Base-by-base conservation (phyloP, 2,113 vertebrate genomes). In the Calonectris borealis region DNA sequence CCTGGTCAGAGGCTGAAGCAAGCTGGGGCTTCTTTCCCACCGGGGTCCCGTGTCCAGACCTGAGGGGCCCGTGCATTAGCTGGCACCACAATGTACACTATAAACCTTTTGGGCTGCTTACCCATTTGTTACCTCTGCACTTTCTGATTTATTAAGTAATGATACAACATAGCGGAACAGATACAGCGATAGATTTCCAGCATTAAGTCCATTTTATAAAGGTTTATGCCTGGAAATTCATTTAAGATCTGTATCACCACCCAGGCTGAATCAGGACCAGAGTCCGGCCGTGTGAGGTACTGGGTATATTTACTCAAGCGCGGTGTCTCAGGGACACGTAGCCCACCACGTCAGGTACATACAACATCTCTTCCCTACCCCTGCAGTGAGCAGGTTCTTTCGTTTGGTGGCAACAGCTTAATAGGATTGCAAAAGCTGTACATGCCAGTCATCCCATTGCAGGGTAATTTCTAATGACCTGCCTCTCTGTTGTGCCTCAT, bases 1-100 rank as follows among this genome's bases (percentile, higher is more conserved):
- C 44, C 36, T 36, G 46, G 40, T 49, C n/a, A 75, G 48, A 84
- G 20, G 29, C 3, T 79, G 36, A 72, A 91, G 32, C 11, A 68
- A 48, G 18, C 16, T 79, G 61, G 8, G 20, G 3, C 21, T 64
- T 82, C 48, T 55, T 87, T 82, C 24, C 36, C n/a, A 10, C 6
- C 0, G 4, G 13, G 4, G 13, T 42, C 27, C 14, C 0, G 0
- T 49, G 32, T 61, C 44, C 7, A 12, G 48, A 55, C n/a, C 32
- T 0, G 1, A 78, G 26, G 13, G 19, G 10, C 34, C 44, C 2
- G 0, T 24, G 44, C n/a, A 3, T 60, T 32, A 72, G 20, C 12
- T 75, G 65, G 31, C 40, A 76, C 25, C 10, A 21, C 38, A 57
- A 1, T 31, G 36, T 42, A 16, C 5, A 1, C n/a, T 86, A 72